Percentiles rank a stretch among this genome's conserved stretches.
phyloP scores from a whole-genome alignment of 2,797 vertebrate species.

The Poeciliopsis gracilis region DNA sequence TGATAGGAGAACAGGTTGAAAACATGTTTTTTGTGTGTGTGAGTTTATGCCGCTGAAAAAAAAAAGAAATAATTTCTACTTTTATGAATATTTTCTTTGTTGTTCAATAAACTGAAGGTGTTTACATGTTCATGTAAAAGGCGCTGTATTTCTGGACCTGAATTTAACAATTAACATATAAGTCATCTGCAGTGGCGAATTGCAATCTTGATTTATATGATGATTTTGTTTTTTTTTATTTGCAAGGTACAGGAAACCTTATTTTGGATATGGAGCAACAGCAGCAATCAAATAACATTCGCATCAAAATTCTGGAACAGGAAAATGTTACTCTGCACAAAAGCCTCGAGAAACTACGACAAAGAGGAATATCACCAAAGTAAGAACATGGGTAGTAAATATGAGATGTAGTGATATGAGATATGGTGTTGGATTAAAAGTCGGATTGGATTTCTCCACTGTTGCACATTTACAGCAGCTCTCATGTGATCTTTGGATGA shows the following conservation, averaged over 20 bases:
- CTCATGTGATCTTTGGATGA: neutral
- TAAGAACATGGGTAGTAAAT: slow-evolving; percentile 39
- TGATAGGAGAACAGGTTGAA: neutral
- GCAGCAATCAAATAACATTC: slow-evolving; percentile 86
- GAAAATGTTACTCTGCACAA: slow-evolving; percentile 82
- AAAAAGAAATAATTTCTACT: neutral
- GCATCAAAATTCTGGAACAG: slow-evolving; percentile 85
- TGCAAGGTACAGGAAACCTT: slow-evolving; percentile 85
- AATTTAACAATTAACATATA: neutral
- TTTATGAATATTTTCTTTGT: too few species aligned
- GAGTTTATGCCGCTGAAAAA: neutral
- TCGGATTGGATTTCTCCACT: neutral
- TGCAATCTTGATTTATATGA: neutral
- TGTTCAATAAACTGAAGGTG: neutral
- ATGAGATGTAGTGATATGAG: neutral
- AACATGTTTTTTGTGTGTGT: neutral
- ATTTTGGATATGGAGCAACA: slow-evolving; percentile 91
- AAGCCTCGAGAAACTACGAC: slow-evolving; percentile 83
- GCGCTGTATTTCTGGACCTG: neutral
- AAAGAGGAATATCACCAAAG: slow-evolving; percentile 72
- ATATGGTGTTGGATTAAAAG: too few species aligned
- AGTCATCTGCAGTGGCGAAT: neutral
- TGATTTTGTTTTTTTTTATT: neutral
- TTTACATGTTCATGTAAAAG: neutral
- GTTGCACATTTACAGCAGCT: neutral